Evolutionary conservation across 2,113 vertebrate genomes (phyloP).

Genomic region (Pelecanus crispus): DNA sequence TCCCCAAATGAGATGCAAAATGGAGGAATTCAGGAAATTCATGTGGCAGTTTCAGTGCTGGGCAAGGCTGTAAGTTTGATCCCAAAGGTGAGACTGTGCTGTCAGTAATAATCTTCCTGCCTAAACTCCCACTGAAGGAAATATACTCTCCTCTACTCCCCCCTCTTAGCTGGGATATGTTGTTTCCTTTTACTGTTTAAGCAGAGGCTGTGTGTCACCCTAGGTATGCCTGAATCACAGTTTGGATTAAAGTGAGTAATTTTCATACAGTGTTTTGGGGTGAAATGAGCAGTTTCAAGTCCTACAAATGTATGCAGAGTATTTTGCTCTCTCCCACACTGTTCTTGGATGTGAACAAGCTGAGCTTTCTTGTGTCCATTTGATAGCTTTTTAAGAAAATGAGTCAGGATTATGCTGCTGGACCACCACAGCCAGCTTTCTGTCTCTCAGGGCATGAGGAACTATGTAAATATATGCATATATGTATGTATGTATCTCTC

Average conservation of each 20-base stretch:
- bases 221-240: background rate
- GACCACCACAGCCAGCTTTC: background rate
- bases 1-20: slow-evolving; percentile 11
- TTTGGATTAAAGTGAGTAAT: background rate
- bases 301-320: background rate
- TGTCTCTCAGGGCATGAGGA: background rate
- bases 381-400: background rate
- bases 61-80: background rate
- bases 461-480: background rate
- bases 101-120: background rate
- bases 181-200: background rate
- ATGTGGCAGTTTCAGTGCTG: background rate
- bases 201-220: background rate
- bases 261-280: background rate
- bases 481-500: no score
- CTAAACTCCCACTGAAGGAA: background rate
- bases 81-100: background rate
- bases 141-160: background rate
- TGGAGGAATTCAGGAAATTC: background rate
- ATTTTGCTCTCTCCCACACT: background rate
- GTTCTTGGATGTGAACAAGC: background rate
- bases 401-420: background rate
- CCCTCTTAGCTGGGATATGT: background rate
- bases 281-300: background rate
- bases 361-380: background rate